Conservation (phyloP, 2,888 invertebrate genomes). For the Fissipunctia ypsillon region DNA sequence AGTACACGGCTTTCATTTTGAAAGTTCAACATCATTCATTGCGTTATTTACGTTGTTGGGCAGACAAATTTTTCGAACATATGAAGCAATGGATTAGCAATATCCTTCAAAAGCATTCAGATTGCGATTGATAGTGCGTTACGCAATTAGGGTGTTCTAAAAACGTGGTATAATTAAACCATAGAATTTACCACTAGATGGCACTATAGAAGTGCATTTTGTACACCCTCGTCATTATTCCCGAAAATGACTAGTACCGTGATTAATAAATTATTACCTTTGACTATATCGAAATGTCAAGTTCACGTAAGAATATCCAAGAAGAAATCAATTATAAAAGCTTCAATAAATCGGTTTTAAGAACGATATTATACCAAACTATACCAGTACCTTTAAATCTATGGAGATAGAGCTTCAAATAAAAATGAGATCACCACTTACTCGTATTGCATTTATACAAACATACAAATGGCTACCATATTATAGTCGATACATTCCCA, state of each 20-base stretch:
- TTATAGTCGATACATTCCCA: constrained; percentile 16
- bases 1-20: too few relatives aligned
- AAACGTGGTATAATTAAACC: neutral
- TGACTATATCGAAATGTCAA: neutral
- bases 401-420: neutral
- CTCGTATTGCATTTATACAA: neutral
- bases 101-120: too few relatives aligned
- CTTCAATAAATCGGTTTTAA: neutral
- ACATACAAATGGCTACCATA: neutral
- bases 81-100: too few relatives aligned
- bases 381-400: neutral
- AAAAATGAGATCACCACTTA: neutral
- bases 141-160: too few relatives aligned
- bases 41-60: too few relatives aligned
- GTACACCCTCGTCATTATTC: too few relatives aligned
- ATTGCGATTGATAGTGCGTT: too few relatives aligned
- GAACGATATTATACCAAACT: neutral
- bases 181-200: constrained; percentile 31
- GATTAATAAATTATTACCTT: neutral
- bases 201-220: neutral
- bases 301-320: neutral
- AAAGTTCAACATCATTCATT: too few relatives aligned
- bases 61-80: too few relatives aligned
- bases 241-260: neutral
- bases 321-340: neutral